Base-by-base conservation (phyloP, 2,797 vertebrate species). In the Enteromius paludinosus region DNA sequence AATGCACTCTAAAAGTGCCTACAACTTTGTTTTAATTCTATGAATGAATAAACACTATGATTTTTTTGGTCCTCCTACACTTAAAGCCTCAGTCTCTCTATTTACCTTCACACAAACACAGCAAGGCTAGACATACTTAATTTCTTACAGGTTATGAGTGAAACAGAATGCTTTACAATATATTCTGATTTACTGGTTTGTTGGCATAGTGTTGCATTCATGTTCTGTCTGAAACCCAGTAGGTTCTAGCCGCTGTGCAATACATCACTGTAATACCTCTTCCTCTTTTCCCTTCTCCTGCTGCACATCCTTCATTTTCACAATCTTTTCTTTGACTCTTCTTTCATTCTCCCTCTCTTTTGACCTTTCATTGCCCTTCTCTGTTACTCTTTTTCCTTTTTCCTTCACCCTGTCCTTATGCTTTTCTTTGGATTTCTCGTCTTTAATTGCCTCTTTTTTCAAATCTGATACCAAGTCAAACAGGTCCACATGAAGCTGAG, bases 401-500 rank as follows among this genome's bases (percentile, higher is more conserved):
- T 91, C 89, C 87, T 90, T 92, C 38, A 90, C 86, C 87, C 89
- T 89, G 76, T 89, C 91, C 88, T 84, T 92, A 5, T 71, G 91
- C 85, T 92, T 90, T 84, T 93, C 92, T 64, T 89, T 90, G 86
- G 91, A 82, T 83, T 78, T 93, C 82, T 93, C 91, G 88, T 92
- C 92, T 88, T 93, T 92, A 83, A 92, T 85, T 12, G 86, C 81
- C 35, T 93, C 92, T 88, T 88, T 91, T 81, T 93, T 93, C 79
- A 95, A 89, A 83, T 90, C 92, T 89, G 95, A 95, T 1, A 95
- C 93, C 89, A 94, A 91, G 90, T 95, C 94, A 93, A 95, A 95
- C 89, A 95, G 93, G 91, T 94, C 92, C 88, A n/a, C 78, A 43
- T 91, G 92, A 59, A 20, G 91, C 91, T 93, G 84, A 83, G 84